Evolutionary conservation across 2,797 vertebrate species (phyloP).

Genomic region (Diplodus sargus): DNA sequence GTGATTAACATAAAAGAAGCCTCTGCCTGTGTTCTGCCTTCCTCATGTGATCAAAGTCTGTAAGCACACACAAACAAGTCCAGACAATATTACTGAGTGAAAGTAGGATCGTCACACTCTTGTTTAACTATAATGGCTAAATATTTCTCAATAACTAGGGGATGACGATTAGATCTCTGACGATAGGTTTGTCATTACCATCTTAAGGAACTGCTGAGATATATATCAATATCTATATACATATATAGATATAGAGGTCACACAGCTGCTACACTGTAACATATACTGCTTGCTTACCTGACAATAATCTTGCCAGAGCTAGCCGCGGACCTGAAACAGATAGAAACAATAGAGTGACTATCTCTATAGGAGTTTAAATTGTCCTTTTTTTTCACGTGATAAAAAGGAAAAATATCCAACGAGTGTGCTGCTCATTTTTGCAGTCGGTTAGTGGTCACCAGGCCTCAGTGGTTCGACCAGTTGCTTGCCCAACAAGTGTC

Average conservation of each 20-base stretch:
- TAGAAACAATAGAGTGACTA: conserved; percentile 73
- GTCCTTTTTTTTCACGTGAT: not conserved
- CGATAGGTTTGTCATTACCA: not conserved
- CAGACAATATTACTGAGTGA: not conserved
- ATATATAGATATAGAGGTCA: not conserved
- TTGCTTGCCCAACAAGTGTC: conserved; percentile 8
- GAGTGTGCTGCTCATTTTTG: conserved; percentile 1
- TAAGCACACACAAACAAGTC: not conserved
- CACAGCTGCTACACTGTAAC: conserved; percentile 39
- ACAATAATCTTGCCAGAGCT: conserved; percentile 88
- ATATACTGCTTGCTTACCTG: conserved; percentile 84
- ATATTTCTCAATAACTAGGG: not conserved
- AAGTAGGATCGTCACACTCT: not conserved
- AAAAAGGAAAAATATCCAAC: not conserved
- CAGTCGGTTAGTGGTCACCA: not conserved
- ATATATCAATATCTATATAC: not conserved
- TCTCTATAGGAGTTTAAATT: conserved; percentile 14
- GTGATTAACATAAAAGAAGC: conserved; percentile 27
- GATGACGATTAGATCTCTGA: not conserved
- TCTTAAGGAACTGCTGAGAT: not conserved
- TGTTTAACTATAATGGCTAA: not conserved
- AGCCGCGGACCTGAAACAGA: conserved; percentile 84
- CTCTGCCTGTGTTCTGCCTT: conserved; percentile 1
- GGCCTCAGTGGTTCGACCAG: conserved; percentile 12
- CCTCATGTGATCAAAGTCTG: conserved; percentile 24